Conservation (phyloP, 1,140 invertebrate species). For the Muscidifurax raptorellus region DNA sequence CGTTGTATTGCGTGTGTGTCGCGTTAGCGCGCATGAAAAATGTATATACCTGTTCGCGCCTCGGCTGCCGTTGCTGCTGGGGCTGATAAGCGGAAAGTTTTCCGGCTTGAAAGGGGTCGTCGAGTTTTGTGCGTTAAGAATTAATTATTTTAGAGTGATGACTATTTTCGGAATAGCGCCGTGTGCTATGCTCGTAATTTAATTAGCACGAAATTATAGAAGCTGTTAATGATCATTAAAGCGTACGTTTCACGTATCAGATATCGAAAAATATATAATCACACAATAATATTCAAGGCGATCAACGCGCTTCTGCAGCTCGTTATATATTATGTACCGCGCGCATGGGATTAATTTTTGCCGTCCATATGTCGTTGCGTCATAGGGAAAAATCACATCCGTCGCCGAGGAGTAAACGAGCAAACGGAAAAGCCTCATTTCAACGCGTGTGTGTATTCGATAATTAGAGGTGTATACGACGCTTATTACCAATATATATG, state of each 20-base stretch:
- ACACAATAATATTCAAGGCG: background rate
- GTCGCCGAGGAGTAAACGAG: background rate
- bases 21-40: background rate
- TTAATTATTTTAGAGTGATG: background rate
- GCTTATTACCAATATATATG: too few species aligned
- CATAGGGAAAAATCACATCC: background rate
- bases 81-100: background rate
- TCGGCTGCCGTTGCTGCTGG: background rate
- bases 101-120: too few species aligned
- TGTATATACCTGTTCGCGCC: background rate
- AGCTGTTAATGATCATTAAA: too few species aligned
- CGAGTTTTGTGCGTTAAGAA: background rate
- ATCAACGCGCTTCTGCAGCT: background rate
- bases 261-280: background rate
- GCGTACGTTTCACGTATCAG: too few species aligned
- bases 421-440: background rate
- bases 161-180: too few species aligned
- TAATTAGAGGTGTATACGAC: too few species aligned
- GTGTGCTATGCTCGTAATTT: too few species aligned
- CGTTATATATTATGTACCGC: too few species aligned
- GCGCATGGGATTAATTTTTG: background rate
- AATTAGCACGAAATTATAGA: too few species aligned
- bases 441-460: too few species aligned
- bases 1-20: background rate
- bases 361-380: background rate